These are phyloP conservation scores for Apteryx mantelli DNA, from an alignment of 2,113 vertebrate species.

Conservation along the genomic window DNA sequence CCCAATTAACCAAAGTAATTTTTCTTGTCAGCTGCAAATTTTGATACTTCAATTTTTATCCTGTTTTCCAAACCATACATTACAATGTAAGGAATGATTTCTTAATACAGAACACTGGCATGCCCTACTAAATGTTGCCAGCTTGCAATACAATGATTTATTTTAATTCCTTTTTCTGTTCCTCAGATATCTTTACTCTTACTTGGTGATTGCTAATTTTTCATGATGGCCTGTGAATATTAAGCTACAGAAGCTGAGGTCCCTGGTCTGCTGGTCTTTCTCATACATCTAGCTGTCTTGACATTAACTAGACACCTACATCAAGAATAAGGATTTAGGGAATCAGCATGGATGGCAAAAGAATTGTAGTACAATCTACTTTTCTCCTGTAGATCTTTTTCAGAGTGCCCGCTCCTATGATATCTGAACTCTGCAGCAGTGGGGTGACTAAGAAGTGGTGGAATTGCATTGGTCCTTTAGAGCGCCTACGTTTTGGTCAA, in stretches of 20 bases:
- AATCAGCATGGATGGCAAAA: background rate
- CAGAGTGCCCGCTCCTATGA: background rate
- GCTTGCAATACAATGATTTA: background rate
- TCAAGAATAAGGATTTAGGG: background rate
- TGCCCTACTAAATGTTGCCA: background rate
- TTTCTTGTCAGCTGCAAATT: background rate
- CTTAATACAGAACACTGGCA: background rate
- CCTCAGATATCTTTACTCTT: background rate
- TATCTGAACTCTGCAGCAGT: background rate
- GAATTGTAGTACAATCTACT: background rate
- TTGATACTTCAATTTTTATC: background rate
- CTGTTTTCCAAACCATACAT: background rate
- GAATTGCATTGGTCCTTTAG: background rate
- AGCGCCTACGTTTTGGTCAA: background rate
- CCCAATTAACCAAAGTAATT: background rate
- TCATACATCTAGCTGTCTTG: background rate
- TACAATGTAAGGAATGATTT: background rate
- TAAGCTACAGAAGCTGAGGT: background rate
- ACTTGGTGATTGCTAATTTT: background rate
- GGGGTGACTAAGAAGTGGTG: background rate
- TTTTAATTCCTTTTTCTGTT: background rate
- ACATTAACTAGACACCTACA: background rate
- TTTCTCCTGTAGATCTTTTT: background rate
- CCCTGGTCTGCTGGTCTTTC: background rate
- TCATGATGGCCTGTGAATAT: background rate